These are phyloP conservation scores for Syrrhaptes paradoxus DNA, from an alignment of 2,113 vertebrate species.

Conservation along the genomic window DNA sequence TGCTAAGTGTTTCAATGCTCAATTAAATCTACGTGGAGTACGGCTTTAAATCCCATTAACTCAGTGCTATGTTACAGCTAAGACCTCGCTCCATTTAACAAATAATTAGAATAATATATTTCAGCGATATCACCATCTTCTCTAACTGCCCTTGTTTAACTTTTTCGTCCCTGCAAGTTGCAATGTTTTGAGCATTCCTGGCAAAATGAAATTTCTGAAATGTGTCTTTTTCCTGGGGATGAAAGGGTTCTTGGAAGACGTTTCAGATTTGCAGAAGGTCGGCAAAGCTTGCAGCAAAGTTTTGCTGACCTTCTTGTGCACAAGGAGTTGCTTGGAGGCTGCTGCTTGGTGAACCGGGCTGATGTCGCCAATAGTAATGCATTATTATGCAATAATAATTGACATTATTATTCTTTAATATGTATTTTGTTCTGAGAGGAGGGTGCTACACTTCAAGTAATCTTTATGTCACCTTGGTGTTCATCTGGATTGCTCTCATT, in stretches of 20 bases:
- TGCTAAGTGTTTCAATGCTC: constrained; percentile 1
- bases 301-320: fast-evolving
- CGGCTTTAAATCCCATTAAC: constrained; percentile 16
- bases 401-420: neutral
- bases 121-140: neutral
- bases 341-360: neutral
- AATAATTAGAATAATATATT: constrained; percentile 46
- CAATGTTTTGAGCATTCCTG: fast-evolving
- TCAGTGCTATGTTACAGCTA: neutral
- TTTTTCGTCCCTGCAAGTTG: neutral
- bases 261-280: neutral
- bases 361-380: too few relatives aligned
- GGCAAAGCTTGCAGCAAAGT: neutral
- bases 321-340: neutral
- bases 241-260: fast-evolving
- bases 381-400: neutral
- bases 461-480: constrained; percentile 16
- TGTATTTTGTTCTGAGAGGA: neutral
- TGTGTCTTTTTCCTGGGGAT: neutral
- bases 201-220: neutral
- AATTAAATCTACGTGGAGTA: constrained; percentile 23
- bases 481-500: constrained; percentile 38
- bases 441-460: constrained; percentile 12
- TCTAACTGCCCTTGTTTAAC: neutral
- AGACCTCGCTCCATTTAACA: constrained; percentile 36